These are phyloP conservation scores for Gambusia affinis DNA, from an alignment of 2,113 vertebrate species.

Conservation along the genomic window DNA sequence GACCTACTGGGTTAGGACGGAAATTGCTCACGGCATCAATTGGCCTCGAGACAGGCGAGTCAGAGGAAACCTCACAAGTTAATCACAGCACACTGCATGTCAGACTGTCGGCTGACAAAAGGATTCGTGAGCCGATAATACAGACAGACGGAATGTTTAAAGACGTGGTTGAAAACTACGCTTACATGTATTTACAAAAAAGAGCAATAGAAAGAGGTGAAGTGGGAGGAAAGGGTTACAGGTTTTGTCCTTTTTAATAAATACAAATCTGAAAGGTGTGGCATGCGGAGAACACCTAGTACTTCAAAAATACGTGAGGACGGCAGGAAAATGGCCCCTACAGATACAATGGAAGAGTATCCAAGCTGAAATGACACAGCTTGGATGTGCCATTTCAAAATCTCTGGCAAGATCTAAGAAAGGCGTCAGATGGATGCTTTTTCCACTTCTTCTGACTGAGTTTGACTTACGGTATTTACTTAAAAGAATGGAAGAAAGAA, in stretches of 20 bases:
- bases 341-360: neutral
- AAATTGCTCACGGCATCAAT: conserved; percentile 62
- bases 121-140: conserved; percentile 23
- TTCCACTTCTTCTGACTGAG: too few species aligned
- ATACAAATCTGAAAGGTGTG: neutral
- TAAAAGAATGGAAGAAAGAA: too few species aligned
- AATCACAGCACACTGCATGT: conserved; percentile 57
- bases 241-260: neutral
- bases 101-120: conserved; percentile 40
- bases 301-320: neutral
- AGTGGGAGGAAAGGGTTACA: neutral
- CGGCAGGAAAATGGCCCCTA: neutral
- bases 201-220: too few species aligned
- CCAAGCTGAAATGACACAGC: too few species aligned
- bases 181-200: neutral
- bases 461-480: too few species aligned
- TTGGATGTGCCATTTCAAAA: neutral
- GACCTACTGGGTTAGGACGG: conserved; percentile 49
- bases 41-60: conserved; percentile 52
- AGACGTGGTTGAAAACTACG: neutral
- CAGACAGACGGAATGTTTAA: neutral
- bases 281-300: neutral
- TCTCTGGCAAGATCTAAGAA: too few species aligned
- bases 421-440: too few species aligned
- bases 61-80: conserved; percentile 59